Base-by-base conservation (phyloP, 2,888 invertebrate species). In the Saturnia japonica region DNA sequence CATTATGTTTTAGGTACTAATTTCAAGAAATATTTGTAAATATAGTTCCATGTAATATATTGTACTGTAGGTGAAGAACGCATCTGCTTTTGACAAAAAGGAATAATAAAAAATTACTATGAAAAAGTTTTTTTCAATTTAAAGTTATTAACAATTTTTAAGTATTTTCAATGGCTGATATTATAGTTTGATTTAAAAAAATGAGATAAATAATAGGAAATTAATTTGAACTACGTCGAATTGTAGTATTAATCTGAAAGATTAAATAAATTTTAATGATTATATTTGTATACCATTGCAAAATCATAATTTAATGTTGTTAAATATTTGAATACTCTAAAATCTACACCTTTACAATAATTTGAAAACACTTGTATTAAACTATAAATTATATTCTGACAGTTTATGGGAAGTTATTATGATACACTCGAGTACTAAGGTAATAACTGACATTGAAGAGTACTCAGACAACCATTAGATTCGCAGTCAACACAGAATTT, bases 401-500 rank as follows among this genome's bases (percentile, higher is more conserved):
- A 54, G 54, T 22, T 54, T 54, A 11, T 54, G n/a, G 54, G 57
- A 28, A 28, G 28, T 60, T 28, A 60, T 60, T 60, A 14, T 60
- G 28, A 60, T 28, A 60, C 14, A 28, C 57, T 25, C 1, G 57
- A 60, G 25, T 25, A 1, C 7, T 60, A 34, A 34, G 34, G 19
- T 40, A 40, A 64, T 64, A 70, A 68, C 70, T 68, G 73, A 68
- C 68, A 43, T 68, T 34, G 68, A 70, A 68, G 67, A 54, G 71
- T 70, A 71, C 70, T 76, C 79, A 84, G 85, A 86, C 85, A 84
- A 80, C 87, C 86, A 89, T 91, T 88, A 88, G 83, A 82, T 81
- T 81, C 77, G 78, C 82, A 86, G 89, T 88, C 88, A 89, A 89
- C 88, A 87, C 87, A 90, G 85, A 88, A 88, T 89, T 88, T 87